Base-by-base conservation (phyloP, 2,888 invertebrate genomes). In the Chrysodeixis includens region DNA sequence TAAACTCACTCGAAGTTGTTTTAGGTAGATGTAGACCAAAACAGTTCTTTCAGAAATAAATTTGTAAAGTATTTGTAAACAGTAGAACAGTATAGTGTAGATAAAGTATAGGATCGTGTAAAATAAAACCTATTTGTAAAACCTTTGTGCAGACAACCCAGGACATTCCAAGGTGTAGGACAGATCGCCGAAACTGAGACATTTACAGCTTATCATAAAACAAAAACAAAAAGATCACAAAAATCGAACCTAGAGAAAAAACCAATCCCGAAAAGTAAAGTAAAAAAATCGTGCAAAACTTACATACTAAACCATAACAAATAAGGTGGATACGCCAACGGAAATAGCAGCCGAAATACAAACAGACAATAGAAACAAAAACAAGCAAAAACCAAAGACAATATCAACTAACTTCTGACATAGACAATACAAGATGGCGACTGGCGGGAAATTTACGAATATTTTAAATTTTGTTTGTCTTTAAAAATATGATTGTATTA, bases 381-480 rank as follows among this genome's bases (percentile, higher is more conserved):
- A 59, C 51, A n/a, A 9, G 9, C 30, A 18, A 30, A 56, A 20
- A 30, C 14, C 30, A n/a, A 30, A 56, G 40, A 30, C 14, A 22
- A 22, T 51, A 49, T 63, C 64, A 64, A 70, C 69, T 70, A 10
- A 2, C 55, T 40, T n/a, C 40, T 20, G 35, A 40, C 20, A 35
- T 18, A 18, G 46, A 56, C 55, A 22, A 22, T 10, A 55, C 14
- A 18, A 0, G 12, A 35, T 56, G n/a, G 20, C 32, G 32, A 55
- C n/a, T 40, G n/a, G 40, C 40, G 40, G 40, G 40, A 40, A 40
- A 40, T 3, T 35, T 3, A 35, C 35, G 1, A 10, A 35, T 30
- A 30, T 9, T 30, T 9, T n/a, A n/a, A n/a, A 30, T 30, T 30
- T 30, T n/a, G n/a, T n/a, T n/a, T n/a, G n/a, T n/a, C n/a, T n/a